Evolutionary conservation across 1,140 invertebrate genomes (phyloP).

Genomic region (Lepidurus apus): DNA sequence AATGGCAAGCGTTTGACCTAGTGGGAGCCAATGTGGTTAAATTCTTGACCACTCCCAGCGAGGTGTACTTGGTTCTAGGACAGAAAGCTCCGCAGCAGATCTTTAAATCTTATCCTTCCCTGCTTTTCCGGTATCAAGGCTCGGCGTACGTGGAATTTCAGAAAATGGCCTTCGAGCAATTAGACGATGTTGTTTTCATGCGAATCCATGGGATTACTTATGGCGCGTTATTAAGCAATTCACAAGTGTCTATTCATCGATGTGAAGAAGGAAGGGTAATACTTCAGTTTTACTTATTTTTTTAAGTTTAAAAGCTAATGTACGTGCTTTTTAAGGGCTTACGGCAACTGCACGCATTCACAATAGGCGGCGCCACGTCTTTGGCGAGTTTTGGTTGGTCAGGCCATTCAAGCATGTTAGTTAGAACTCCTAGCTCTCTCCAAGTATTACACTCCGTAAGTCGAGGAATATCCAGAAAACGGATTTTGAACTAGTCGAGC

Average conservation of each 20-base stretch:
- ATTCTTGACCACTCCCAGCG: neutral
- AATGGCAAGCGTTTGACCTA: neutral
- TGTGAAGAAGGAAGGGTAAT: neutral
- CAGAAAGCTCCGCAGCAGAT: neutral
- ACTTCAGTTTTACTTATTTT: neutral
- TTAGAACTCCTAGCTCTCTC: neutral
- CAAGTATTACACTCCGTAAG: neutral
- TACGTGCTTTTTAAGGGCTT: neutral
- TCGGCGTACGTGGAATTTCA: neutral
- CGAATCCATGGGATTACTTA: slow-evolving; percentile 9
- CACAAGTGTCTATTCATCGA: neutral
- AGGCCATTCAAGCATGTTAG: neutral
- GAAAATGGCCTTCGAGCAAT: neutral
- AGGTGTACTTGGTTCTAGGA: neutral
- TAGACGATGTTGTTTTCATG: slow-evolving; percentile 1
- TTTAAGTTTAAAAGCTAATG: neutral
- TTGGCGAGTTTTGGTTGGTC: neutral
- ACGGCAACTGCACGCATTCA: neutral
- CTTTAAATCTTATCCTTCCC: neutral
- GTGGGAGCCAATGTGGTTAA: neutral
- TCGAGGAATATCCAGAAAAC: neutral
- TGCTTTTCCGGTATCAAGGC: neutral
- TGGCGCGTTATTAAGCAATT: neutral
- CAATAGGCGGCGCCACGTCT: neutral
- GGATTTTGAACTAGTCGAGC: neutral